These are phyloP conservation scores for Megaceryle maxima DNA, from an alignment of 2,113 vertebrate species.

Conservation along the genomic window DNA sequence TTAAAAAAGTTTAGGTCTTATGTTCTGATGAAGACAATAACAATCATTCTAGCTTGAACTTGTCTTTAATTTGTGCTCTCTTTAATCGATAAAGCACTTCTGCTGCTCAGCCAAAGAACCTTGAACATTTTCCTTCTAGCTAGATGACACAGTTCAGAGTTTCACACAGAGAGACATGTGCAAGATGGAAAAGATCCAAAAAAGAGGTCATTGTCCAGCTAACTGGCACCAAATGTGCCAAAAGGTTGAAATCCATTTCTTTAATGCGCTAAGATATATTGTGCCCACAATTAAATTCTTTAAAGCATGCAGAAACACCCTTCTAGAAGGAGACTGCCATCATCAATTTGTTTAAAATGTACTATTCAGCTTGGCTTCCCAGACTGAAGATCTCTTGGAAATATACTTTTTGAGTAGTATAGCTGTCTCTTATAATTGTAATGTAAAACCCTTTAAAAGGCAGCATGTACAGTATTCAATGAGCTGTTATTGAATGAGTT, in stretches of 20 bases:
- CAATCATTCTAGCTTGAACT: not conserved
- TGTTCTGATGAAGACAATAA: not conserved
- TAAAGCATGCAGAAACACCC: not conserved
- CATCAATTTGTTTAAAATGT: not conserved
- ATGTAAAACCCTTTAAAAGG: not conserved
- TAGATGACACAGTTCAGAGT: not conserved
- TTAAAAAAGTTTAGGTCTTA: not conserved
- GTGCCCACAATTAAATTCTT: not conserved
- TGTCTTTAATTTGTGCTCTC: not conserved
- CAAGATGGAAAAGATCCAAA: not conserved
- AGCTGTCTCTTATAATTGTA: not conserved
- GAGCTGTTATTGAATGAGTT: not conserved
- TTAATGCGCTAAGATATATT: not conserved
- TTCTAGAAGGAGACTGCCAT: not conserved
- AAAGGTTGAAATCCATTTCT: not conserved
- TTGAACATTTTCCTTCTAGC: not conserved
- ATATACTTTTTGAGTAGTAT: not conserved
- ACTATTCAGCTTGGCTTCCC: not conserved
- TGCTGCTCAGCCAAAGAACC: not conserved
- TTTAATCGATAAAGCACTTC: not conserved
- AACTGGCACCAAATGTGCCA: not conserved
- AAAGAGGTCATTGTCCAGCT: not conserved
- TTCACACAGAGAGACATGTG: accelerated
- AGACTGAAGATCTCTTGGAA: not conserved
- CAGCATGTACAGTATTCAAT: not conserved